Base-by-base conservation (phyloP, 1,140 invertebrate genomes). In the Solenopsis fugax region DNA sequence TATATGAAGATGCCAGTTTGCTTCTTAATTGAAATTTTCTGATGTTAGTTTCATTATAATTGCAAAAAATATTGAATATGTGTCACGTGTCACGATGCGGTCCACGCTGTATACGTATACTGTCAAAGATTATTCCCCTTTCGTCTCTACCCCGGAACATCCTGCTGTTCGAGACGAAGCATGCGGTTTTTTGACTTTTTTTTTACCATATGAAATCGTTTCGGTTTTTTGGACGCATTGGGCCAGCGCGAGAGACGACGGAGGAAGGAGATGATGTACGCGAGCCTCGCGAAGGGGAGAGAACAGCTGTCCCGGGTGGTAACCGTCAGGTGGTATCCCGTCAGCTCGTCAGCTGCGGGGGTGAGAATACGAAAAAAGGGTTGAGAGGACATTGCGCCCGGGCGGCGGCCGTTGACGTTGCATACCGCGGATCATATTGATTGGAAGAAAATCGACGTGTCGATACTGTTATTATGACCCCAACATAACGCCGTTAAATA, bases 281-380 rank as follows among this genome's bases (percentile, higher is more conserved):
- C 52, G 67, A 58, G 60, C 16, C 41, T 24, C 62, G 80, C 69
- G 58, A 67, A 76, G 88, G 88, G 81, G 72, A 89, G 65, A 75
- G 87, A 92, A 92, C 93, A 93, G 93, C 93, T 93, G 93, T 91
- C 89, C 78, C 71, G 67, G 72, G 65, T 50, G 69, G 80, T 64
- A 73, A 87, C 84, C 90, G 91, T 93, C 92, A 93, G 92, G 91
- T 93, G 93, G 92, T 92, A 87, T 87, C 86, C 91, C 89, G 71
- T 73, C 77, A 54, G 77, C 37, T 86, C 90, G 91, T 93, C 93
- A 93, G 93, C 92, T 93, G 93, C 87, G 92, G 90, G 92, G 93
- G 92, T 93, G 92, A 91, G 78, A 91, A 85, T 67, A 84, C 84
- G 88, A 89, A 67, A 85, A 89, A 92, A 92, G 92, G 90, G 91